Evolutionary conservation across 2,797 vertebrate species (phyloP), one percentile per base, ranked within the genome.

Genomic region (Neosilurus mollespiculum): DNA sequence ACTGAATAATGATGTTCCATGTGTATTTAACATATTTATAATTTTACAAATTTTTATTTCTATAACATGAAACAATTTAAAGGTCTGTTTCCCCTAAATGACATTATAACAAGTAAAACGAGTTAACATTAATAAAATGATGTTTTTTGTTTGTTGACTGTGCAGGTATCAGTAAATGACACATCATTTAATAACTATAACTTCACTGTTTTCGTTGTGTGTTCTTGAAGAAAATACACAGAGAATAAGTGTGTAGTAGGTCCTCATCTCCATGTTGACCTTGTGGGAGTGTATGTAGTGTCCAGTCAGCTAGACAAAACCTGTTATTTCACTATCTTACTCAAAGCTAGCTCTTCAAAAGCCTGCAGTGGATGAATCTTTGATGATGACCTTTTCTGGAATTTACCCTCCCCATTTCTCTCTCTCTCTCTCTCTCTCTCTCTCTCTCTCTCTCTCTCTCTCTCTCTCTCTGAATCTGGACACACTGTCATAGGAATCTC

Each of bases 281-380:
- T 91, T 85, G 84, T 91, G 89, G 86, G 89, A 87, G 87, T 85
- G 83, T 86, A 84, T 88, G 83, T 88, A 87, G 84, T 92, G 90
- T 92, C 84, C 87, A 82, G 80, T 82, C 81, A 83, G 81, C 53
- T 83, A 66, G 59, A 80, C 84, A 80, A 83, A 80, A 87, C 85
- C 53, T 75, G 70, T 53, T 73, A 85, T 85, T 91, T 78, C 73
- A 64, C 81, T 30, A 83, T 87, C 91, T 91, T 88, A 87, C 91
- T 91, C 89, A 91, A 88, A 90, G 89, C 84, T 87, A 81, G 78
- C 54, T 85, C 90, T 91, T 94, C 90, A 93, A 92, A 92, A 88
- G 81, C 88, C 83, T 90, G 80, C 83, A 79, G 88, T 86, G 89
- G 90, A 92, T 92, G 89, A 93, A 91, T 91, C 88, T 92, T 90